Evolutionary conservation across 2,888 invertebrate species (phyloP).

Genomic region (Brachyptera putata): DNA sequence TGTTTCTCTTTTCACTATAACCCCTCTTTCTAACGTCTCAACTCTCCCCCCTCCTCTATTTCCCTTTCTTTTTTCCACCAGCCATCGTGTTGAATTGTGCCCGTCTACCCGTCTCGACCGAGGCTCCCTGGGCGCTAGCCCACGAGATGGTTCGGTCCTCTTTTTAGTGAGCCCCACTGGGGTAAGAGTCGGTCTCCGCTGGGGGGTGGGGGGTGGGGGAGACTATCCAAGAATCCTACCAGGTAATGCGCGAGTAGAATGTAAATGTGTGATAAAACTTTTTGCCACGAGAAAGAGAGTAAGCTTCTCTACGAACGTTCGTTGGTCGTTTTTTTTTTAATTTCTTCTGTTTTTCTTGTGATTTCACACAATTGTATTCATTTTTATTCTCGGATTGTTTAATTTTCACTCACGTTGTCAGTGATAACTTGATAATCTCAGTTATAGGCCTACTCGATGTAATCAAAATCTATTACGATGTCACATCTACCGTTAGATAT

Average conservation of each 20-base stretch:
- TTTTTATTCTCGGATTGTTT: too few species aligned
- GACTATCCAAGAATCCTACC: background rate
- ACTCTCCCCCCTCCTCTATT: background rate
- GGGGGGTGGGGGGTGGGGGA: background rate
- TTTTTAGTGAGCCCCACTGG: background rate
- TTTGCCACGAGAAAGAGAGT: background rate
- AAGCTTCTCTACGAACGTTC: too few species aligned
- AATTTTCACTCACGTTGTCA: too few species aligned
- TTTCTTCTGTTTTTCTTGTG: background rate
- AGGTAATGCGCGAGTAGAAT: background rate
- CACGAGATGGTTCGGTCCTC: background rate
- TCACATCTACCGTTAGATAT: too few species aligned
- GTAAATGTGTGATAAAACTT: background rate
- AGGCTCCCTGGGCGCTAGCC: background rate
- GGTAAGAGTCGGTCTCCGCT: background rate
- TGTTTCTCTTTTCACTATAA: constrained; percentile 4
- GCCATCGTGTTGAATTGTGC: background rate
- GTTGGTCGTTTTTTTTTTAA: too few species aligned
- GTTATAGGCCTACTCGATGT: too few species aligned
- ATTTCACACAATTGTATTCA: background rate
- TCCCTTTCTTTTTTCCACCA: background rate
- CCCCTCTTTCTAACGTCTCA: background rate
- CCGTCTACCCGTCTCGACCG: background rate
- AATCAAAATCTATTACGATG: too few species aligned
- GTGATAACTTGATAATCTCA: too few species aligned